phyloP scores from a whole-genome alignment of 2,888 invertebrate genomes.

The Pollenia amentaria region DNA sequence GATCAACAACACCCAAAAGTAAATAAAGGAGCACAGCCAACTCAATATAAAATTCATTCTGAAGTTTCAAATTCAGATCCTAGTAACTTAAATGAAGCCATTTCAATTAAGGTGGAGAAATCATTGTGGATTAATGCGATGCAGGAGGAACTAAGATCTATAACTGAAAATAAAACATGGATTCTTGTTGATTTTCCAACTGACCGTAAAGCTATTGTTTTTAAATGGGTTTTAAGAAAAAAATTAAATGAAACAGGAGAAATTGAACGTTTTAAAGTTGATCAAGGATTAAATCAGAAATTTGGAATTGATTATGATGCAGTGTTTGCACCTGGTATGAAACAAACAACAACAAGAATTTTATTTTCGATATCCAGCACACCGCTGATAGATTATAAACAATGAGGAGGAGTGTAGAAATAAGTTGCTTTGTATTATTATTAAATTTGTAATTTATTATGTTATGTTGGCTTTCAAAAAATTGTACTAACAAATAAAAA shows the following conservation, averaged over 20 bases:
- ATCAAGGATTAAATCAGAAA: slow-evolving; percentile 35
- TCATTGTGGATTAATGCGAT: slow-evolving; percentile 15
- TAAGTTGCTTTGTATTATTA: no score
- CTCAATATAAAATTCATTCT: background rate
- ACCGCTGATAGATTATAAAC: no score
- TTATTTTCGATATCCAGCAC: no score
- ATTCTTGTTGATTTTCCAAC: slow-evolving; percentile 16
- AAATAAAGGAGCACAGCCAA: background rate
- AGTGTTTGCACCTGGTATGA: slow-evolving; percentile 11
- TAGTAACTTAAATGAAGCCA: slow-evolving; percentile 48
- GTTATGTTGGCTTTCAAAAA: no score
- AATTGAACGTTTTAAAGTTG: slow-evolving; percentile 30
- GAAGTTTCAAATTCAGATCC: slow-evolving; percentile 27
- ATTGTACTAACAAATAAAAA: no score
- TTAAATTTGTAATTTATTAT: no score
- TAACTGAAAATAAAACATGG: slow-evolving; percentile 29
- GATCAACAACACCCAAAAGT: no score
- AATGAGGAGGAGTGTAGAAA: no score
- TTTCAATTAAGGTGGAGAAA: slow-evolving; percentile 59
- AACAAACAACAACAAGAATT: background rate
- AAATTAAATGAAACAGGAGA: slow-evolving; percentile 20
- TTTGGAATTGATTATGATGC: slow-evolving; percentile 29
- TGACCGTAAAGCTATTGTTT: slow-evolving; percentile 23
- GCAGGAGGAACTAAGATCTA: slow-evolving; percentile 12
- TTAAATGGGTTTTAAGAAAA: slow-evolving; percentile 45